These are phyloP conservation scores for Mythimna lalbum DNA, from an alignment of 2,888 invertebrate genomes.

Conservation along the genomic window DNA sequence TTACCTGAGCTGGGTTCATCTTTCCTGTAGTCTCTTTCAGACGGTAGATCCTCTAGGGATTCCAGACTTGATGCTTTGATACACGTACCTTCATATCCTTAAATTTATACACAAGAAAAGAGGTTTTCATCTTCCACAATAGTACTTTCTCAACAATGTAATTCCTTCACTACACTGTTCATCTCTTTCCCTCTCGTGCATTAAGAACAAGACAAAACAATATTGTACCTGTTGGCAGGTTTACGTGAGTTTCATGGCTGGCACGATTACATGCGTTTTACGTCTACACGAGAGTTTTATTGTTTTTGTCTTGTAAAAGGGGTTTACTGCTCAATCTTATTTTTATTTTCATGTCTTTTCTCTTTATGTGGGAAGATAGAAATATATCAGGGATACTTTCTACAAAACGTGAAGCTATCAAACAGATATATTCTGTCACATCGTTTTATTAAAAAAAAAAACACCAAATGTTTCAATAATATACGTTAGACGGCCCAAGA, in stretches of 20 bases:
- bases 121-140: constrained; percentile 21
- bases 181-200: constrained; percentile 21
- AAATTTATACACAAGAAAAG: constrained; percentile 21
- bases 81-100: constrained; percentile 14
- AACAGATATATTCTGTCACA: neutral
- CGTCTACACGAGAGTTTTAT: constrained; percentile 52
- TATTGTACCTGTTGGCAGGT: constrained; percentile 50
- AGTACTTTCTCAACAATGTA: constrained; percentile 21
- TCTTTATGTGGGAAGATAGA: constrained; percentile 17
- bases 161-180: constrained; percentile 11
- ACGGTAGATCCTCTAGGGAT: constrained; percentile 3
- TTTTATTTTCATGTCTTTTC: constrained; percentile 41
- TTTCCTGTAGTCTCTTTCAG: neutral
- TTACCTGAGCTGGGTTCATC: neutral
- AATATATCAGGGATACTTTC: neutral
- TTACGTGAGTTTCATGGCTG: constrained; percentile 53
- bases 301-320: constrained; percentile 58
- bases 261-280: constrained; percentile 58
- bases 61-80: neutral
- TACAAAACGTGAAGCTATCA: constrained; percentile 5
- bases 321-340: constrained; percentile 57
- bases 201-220: constrained; percentile 27
- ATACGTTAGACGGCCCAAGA: too few relatives aligned
- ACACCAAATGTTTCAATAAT: too few relatives aligned
- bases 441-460: neutral